Base-by-base conservation (phyloP, 2,797 vertebrate species). In the Onychomys arenicola region DNA sequence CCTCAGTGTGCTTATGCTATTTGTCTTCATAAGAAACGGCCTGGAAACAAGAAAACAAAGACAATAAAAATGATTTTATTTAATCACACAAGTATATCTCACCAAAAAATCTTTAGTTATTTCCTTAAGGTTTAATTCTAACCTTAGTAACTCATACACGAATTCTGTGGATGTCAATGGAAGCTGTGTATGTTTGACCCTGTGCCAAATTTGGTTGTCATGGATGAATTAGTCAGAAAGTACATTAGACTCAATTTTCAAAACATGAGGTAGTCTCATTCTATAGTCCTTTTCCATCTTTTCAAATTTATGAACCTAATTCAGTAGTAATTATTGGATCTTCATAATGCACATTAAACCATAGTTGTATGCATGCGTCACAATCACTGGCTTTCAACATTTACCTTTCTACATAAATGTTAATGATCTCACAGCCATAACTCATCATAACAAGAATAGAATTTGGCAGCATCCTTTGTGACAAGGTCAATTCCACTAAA, bases 61-160 rank as follows among this genome's bases (percentile, higher is more conserved):
- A 81, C 96, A 88, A 96, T 98, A 96, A 97, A 98, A 97, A 97
- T 97, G 93, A 97, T 98, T 98, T 97, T 98, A 97, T 98, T 98
- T 97, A 98, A 97, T 97, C 97, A 95, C 93, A 92, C 94, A 94
- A 96, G 96, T 97, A 94, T 96, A 96, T 94, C 96, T 97, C 96
- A 96, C 96, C 96, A 92, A 94, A 94, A 96, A 95, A 97, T 96
- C 97, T 97, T 98, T 96, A 94, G 89, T 94, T 96, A 96, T 97
- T 97, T 97, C 96, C 97, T 98, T 93, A 77, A 95, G 96, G 94
- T 82, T 98, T 97, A 96, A 98, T 98, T 96, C 91, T 75, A 78
- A 91, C 61, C 86, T 97, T 92, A 34, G 96, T 97, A 95, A 96
- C 93, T 97, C 97, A 96, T 92, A 94, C 73, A 94, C 94, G 86